phyloP scores from a whole-genome alignment of 2,113 vertebrate genomes.

The Megaceryle maxima region DNA sequence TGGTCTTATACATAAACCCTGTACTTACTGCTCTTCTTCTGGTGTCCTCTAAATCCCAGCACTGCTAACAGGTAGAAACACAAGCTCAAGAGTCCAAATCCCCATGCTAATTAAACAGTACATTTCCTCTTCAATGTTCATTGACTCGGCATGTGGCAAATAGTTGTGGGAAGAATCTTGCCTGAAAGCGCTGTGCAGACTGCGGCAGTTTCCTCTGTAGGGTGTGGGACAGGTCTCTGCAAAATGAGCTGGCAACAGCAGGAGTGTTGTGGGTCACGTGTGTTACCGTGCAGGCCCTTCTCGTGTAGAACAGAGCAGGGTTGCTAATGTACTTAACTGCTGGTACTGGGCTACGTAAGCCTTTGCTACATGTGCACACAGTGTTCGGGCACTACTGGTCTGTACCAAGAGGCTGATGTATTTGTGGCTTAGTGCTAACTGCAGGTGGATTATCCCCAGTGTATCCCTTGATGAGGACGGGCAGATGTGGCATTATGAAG shows the following conservation, averaged over 20 bases:
- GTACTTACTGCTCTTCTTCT: background rate
- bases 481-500: background rate
- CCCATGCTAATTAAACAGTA: background rate
- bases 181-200: background rate
- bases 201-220: background rate
- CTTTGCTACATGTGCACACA: background rate
- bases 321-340: background rate
- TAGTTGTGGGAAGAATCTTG: background rate
- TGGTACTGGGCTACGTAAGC: background rate
- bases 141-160: background rate
- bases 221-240: background rate
- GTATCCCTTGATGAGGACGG: background rate
- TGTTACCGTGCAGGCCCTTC: background rate
- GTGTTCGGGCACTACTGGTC: background rate
- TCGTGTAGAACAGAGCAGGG: background rate
- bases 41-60: background rate
- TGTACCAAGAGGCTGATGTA: background rate
- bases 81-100: background rate
- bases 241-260: background rate
- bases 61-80: background rate
- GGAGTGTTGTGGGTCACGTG: rapidly evolving
- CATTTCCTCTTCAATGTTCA: background rate
- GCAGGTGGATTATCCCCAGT: background rate
- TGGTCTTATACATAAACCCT: background rate
- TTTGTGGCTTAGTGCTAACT: background rate